These are phyloP conservation scores for Ficedula albicollis DNA, from an alignment of 2,797 vertebrate genomes.

Conservation along the genomic window DNA sequence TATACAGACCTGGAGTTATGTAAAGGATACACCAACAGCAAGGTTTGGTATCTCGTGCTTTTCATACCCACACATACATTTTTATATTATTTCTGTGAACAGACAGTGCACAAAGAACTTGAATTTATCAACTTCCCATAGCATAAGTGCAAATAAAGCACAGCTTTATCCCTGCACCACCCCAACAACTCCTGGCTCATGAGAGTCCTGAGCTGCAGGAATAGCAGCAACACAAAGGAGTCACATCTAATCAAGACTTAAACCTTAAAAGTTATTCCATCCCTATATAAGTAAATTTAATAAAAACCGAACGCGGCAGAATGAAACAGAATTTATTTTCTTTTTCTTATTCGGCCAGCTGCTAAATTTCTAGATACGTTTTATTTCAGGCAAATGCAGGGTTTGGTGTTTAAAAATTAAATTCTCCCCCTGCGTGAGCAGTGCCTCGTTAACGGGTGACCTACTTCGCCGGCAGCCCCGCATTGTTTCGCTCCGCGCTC, in stretches of 20 bases:
- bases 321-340: neutral
- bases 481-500: conserved; percentile 39
- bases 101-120: neutral
- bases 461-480: conserved; percentile 61
- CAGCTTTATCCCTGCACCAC: neutral
- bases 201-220: neutral
- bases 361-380: neutral
- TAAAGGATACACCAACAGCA: neutral
- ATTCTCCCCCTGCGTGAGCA: conserved; percentile 15
- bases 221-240: neutral
- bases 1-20: neutral
- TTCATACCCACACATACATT: neutral
- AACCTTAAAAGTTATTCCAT: neutral
- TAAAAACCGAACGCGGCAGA: neutral
- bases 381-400: neutral
- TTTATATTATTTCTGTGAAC: neutral
- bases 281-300: neutral
- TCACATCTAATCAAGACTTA: neutral
- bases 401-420: conserved; percentile 52
- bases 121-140: neutral
- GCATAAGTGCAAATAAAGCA: neutral
- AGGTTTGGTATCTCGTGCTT: neutral
- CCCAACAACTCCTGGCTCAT: neutral
- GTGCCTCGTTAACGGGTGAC: conserved; percentile 62
- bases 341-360: neutral